Percentiles rank a stretch among this genome's conserved stretches.
These are phyloP conservation scores for Dufourea novaeangliae DNA, from an alignment of 1,140 invertebrate genomes.

Conservation along the genomic window DNA sequence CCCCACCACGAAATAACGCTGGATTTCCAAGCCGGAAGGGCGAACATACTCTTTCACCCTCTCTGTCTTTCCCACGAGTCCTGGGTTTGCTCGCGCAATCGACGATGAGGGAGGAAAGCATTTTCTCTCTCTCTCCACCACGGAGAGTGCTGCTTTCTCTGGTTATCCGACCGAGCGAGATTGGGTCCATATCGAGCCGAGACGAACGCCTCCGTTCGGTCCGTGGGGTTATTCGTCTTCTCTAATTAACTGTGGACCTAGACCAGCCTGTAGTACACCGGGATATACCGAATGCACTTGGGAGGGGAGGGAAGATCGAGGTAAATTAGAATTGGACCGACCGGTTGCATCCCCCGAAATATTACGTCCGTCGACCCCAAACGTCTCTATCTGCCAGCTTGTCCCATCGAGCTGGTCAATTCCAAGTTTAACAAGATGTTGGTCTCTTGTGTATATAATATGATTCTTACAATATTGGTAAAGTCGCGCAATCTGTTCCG, in stretches of 20 bases:
- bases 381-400: background rate
- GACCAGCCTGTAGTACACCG: conserved; percentile 9
- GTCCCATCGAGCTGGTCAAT: background rate
- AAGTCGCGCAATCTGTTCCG: too few relatives aligned
- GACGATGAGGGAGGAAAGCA: background rate
- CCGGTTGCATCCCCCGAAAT: conserved; percentile 56
- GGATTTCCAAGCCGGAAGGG: background rate
- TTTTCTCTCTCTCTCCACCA: too few relatives aligned
- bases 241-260: conserved; percentile 69
- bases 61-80: background rate
- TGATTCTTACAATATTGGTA: too few relatives aligned
- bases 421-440: background rate
- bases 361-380: conserved; percentile 20
- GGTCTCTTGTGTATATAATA: too few relatives aligned
- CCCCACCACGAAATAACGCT: conserved; percentile 29
- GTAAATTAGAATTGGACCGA: conserved; percentile 67
- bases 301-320: conserved; percentile 54
- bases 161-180: conserved; percentile 30
- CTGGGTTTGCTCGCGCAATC: background rate
- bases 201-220: conserved; percentile 37
- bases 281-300: background rate
- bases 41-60: background rate
- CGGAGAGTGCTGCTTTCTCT: background rate
- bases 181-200: conserved; percentile 58
- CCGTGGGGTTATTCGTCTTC: conserved; percentile 62